These are phyloP conservation scores for Cheilosia urbana DNA, from an alignment of 2,888 invertebrate species.

Conservation along the genomic window DNA sequence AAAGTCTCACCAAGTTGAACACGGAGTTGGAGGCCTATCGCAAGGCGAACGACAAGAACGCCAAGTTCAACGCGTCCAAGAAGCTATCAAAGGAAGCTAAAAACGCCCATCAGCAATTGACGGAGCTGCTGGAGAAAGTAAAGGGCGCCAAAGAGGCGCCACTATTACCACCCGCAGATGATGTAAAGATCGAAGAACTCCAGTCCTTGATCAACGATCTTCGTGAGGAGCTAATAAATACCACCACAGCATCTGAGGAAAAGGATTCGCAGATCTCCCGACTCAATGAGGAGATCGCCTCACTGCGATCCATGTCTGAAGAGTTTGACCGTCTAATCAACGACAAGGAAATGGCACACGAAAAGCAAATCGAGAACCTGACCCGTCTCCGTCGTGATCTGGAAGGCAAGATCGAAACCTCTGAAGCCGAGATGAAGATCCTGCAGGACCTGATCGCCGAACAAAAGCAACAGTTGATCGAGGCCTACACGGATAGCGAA, in stretches of 20 bases:
- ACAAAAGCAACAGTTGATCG: conserved; percentile 83
- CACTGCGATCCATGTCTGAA: conserved; percentile 78
- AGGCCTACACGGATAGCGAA: conserved; percentile 81
- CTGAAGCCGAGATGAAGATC: conserved; percentile 81
- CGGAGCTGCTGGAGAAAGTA: conserved; percentile 80
- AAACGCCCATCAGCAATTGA: conserved; percentile 81
- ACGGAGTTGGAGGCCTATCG: conserved; percentile 82
- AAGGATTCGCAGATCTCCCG: conserved; percentile 84
- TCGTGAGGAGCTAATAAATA: conserved; percentile 84
- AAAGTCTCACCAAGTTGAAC: conserved; percentile 80
- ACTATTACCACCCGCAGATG: conserved; percentile 74
- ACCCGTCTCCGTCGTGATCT: conserved; percentile 79
- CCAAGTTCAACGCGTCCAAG: conserved; percentile 82
- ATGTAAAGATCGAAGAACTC: conserved; percentile 79
- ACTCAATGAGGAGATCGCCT: conserved; percentile 82
- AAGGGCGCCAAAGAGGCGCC: conserved; percentile 80
- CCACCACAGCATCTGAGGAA: conserved; percentile 84
- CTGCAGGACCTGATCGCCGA: conserved; percentile 81
- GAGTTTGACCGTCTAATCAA: conserved; percentile 79
- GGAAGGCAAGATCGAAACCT: conserved; percentile 79
- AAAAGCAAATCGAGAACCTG: conserved; percentile 80
- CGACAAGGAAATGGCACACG: conserved; percentile 79
- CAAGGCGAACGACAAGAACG: conserved; percentile 81
- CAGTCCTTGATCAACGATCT: conserved; percentile 84
- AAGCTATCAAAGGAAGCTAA: conserved; percentile 83